Evolutionary conservation across 1,140 invertebrate species (phyloP).

Genomic region (Apis cerana): DNA sequence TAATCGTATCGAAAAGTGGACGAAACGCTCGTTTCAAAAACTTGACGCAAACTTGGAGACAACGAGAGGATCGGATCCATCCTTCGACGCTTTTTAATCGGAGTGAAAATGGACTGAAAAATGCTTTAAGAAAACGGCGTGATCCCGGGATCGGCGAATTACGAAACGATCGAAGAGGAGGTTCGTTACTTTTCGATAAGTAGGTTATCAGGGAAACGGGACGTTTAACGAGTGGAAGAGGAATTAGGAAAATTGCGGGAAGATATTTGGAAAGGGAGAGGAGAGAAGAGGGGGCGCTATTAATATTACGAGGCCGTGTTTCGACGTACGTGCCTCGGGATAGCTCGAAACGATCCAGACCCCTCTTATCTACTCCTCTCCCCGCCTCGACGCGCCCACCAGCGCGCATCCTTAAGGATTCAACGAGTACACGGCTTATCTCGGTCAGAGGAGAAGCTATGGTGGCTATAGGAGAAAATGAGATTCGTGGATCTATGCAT

Average conservation of each 20-base stretch:
- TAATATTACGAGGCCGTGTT: constrained; percentile 57
- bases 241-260: constrained; percentile 51
- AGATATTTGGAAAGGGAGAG: constrained; percentile 36
- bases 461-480: constrained; percentile 64
- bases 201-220: neutral
- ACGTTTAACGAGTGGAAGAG: constrained; percentile 25
- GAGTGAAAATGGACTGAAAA: neutral
- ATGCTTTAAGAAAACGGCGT: too few species aligned
- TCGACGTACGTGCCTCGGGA: constrained; percentile 60
- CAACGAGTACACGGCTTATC: constrained; percentile 65
- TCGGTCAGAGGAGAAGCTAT: constrained; percentile 59
- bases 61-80: neutral
- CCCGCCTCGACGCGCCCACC: constrained; percentile 31
- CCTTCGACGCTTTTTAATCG: neutral
- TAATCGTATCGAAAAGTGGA: too few species aligned
- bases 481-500: constrained; percentile 62
- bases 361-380: constrained; percentile 40
- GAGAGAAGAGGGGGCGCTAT: constrained; percentile 27
- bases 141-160: too few species aligned
- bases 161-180: too few species aligned
- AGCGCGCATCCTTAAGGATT: constrained; percentile 58
- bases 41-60: neutral
- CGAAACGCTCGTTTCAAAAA: neutral
- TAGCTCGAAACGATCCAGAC: constrained; percentile 52
- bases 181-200: too few species aligned